phyloP scores from a whole-genome alignment of 2,113 vertebrate genomes.

The Oryzias curvinotus region DNA sequence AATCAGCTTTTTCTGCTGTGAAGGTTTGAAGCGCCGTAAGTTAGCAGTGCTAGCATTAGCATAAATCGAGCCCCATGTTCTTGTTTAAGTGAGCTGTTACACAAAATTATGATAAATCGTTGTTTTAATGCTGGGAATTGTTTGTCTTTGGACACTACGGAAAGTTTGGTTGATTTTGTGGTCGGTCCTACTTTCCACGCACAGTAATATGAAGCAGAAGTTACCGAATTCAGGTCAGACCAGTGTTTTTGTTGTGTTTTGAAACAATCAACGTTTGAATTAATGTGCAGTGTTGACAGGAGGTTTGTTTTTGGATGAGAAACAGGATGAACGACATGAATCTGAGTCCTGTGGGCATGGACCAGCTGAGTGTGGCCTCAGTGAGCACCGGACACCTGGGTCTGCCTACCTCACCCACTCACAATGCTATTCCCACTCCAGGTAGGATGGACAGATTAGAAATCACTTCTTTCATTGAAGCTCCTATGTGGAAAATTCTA shows the following conservation, averaged over 20 bases:
- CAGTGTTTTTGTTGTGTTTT: background rate
- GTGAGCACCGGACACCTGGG: conserved; percentile 91
- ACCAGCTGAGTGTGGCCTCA: conserved; percentile 91
- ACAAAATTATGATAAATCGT: background rate
- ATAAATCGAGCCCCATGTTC: conserved; percentile 7
- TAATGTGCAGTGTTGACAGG: background rate
- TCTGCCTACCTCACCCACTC: conserved; percentile 89
- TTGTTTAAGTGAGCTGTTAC: too few species aligned
- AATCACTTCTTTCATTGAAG: too few species aligned
- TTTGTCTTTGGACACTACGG: fast-evolving
- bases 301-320: background rate
- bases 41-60: background rate
- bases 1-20: background rate
- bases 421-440: conserved; percentile 87
- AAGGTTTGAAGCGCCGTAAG: background rate
- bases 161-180: background rate
- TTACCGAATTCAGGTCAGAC: conserved; percentile 58
- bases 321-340: conserved; percentile 98
- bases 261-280: too few species aligned
- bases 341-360: conserved; percentile 96
- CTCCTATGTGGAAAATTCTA: too few species aligned
- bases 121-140: background rate
- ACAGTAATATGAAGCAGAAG: conserved; percentile 7
- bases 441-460: conserved; percentile 77
- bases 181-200: conserved; percentile 6